These are phyloP conservation scores for Parazoanthus swiftii DNA, from an alignment of 92 coral and sea anemone genomes.

Conservation along the genomic window DNA sequence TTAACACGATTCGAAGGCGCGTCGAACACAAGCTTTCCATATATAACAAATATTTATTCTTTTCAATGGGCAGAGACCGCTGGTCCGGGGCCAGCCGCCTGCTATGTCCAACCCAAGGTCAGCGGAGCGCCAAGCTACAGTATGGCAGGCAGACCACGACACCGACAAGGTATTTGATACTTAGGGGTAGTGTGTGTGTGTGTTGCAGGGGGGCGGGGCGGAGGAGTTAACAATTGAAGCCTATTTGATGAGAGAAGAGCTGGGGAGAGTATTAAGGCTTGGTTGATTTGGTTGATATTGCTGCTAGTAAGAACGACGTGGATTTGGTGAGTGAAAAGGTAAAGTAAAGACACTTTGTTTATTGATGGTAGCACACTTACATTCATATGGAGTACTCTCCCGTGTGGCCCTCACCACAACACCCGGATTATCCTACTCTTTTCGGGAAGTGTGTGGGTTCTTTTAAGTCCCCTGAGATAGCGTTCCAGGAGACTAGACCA, in stretches of 20 bases:
- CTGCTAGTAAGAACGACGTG: not conserved
- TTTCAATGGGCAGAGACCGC: constrained; percentile 14
- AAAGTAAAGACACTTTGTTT: no score
- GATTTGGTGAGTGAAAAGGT: no score
- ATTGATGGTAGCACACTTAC: no score
- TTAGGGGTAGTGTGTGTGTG: not conserved
- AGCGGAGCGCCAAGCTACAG: constrained; percentile 36
- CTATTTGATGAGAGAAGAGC: not conserved
- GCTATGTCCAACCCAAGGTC: constrained; percentile 14
- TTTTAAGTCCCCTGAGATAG: no score
- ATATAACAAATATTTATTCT: not conserved
- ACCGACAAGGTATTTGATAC: constrained; percentile 19
- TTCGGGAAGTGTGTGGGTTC: no score
- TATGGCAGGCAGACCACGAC: constrained; percentile 50
- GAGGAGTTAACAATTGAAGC: not conserved
- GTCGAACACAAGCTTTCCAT: not conserved
- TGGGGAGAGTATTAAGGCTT: not conserved
- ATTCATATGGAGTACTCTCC: no score
- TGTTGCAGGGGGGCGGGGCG: not conserved
- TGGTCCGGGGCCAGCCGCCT: constrained; percentile 56
- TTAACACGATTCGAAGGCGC: not conserved
- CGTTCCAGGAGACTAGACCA: no score
- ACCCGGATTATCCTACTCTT: no score
- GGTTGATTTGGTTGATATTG: no score
- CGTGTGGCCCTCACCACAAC: no score